Base-by-base conservation (phyloP, 2,797 vertebrate species). In the Lycodopsis pacificus region DNA sequence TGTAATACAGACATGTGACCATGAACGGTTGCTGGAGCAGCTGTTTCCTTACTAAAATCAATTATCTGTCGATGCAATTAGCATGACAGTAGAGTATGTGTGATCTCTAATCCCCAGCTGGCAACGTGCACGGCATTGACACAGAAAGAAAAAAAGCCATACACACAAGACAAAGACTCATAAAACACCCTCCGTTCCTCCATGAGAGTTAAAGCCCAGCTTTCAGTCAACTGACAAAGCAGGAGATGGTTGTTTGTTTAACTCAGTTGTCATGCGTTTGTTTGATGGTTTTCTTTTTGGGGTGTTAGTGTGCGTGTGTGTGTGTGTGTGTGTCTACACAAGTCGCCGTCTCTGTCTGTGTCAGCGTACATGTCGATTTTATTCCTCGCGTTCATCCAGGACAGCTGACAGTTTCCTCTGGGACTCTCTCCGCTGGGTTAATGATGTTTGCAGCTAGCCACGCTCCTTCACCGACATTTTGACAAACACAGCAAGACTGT, bases 51-150 rank as follows among this genome's bases (percentile, higher is more conserved):
- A 65, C 78, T 77, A 53, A 84, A 94, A 93, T 95, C 90, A 91
- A 94, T 94, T 84, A 91, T 82, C 85, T 82, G 88, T 83, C 90
- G 91, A 91, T 93, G 85, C 86, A 90, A 94, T 95, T 95, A 94
- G 85, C 88, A 80, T 68, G 75, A 79, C 61, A 46, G 71, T 30
- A 19, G 71, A 30, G 38, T 65, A 40, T 64, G 81, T 77, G 82
- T 82, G 74, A 85, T 84, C 67, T 65, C 76, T 65, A 59, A 76
- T 68, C 74, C 67, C 77, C 56, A 53, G 62, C 48, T 74, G 71
- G 42, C 73, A 71, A 71, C 19, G 1, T 22, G 53, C 51, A 5
- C 5, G 13, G 27, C 44, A 19, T 53, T 54, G 57, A 42, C 66
- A 71, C 11, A 3, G 13, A 51, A 17, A 65, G 40, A 46, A 20